A percentile compares a stretch with the other conserved stretches of the same genome.
Evolutionary conservation across 2,888 invertebrate genomes (phyloP).

Genomic region (Melieria picta): DNA sequence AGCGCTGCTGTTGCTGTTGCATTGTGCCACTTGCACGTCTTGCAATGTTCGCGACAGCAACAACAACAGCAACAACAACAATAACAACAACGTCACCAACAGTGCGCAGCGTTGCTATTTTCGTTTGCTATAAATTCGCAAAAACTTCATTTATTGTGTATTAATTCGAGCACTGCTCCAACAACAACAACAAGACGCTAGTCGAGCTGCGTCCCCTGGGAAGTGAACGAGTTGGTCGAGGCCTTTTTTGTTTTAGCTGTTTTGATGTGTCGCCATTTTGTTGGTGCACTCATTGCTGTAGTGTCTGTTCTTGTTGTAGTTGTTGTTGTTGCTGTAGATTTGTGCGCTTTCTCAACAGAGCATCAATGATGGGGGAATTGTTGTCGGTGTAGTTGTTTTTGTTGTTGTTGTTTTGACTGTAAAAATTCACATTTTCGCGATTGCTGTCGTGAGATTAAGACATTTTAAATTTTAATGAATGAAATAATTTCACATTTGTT

Average conservation of each 20-base stretch:
- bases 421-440: conserved; percentile 35
- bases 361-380: no score
- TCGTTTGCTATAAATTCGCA: not conserved
- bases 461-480: conserved; percentile 50
- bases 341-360: no score
- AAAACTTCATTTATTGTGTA: conserved; percentile 30
- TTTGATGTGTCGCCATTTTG: not conserved
- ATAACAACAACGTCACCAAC: conserved; percentile 7
- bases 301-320: conserved; percentile 3
- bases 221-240: not conserved
- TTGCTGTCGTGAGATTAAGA: conserved; percentile 48
- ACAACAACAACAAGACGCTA: not conserved
- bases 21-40: not conserved
- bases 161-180: conserved; percentile 29
- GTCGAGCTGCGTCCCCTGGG: not conserved
- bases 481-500: conserved; percentile 44
- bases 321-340: not conserved
- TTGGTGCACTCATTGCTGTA: not conserved
- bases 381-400: not conserved
- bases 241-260: not conserved
- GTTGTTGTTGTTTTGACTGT: not conserved
- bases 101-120: conserved; percentile 15
- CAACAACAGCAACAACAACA: not conserved
- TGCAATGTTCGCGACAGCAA: conserved; percentile 5
- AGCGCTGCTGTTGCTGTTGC: not conserved